Percentiles rank a stretch among this genome's conserved stretches.
phyloP scores from a whole-genome alignment of 2,888 invertebrate species.

The Masnerella sp. region DNA sequence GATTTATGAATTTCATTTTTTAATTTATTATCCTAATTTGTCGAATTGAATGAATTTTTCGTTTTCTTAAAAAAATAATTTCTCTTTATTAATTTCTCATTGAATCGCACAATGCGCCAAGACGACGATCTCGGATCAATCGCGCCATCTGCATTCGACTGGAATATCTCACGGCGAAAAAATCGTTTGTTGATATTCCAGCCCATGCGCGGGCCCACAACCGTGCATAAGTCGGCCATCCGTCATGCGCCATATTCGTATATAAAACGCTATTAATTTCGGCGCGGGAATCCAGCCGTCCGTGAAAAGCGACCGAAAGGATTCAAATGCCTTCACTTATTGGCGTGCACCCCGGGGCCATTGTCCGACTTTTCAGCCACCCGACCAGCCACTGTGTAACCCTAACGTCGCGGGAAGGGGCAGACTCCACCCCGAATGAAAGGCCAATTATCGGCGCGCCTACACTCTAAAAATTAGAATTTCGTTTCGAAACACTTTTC shows the following conservation, averaged over 20 bases:
- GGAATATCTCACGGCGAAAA: slow-evolving; percentile 23
- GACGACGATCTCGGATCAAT: no score
- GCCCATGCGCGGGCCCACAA: slow-evolving; percentile 60
- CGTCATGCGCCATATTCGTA: slow-evolving; percentile 68
- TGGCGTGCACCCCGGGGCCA: slow-evolving; percentile 70
- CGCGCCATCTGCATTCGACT: no score
- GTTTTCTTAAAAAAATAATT: no score
- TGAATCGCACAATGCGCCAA: no score
- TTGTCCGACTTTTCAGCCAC: slow-evolving; percentile 65
- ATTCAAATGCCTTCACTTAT: slow-evolving; percentile 66
- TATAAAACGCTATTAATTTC: slow-evolving; percentile 75
- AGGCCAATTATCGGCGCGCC: slow-evolving; percentile 47
- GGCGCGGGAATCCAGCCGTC: slow-evolving; percentile 72
- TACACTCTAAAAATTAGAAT: slow-evolving; percentile 49
- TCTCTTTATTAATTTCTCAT: no score
- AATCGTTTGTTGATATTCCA: slow-evolving; percentile 60
- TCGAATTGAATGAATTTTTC: no score
- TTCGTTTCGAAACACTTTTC: no score
- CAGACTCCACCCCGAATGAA: slow-evolving; percentile 52
- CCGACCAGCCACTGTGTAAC: slow-evolving; percentile 66
- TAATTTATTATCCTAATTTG: no score
- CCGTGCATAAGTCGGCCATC: slow-evolving; percentile 69
- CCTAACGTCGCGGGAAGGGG: slow-evolving; percentile 58
- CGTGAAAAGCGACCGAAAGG: slow-evolving; percentile 76
- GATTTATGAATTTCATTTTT: no score